Percentiles rank a stretch among this genome's conserved stretches.
Evolutionary conservation across 2,797 vertebrate genomes (phyloP).

Genomic region (Parauchenoglanis punctatus): DNA sequence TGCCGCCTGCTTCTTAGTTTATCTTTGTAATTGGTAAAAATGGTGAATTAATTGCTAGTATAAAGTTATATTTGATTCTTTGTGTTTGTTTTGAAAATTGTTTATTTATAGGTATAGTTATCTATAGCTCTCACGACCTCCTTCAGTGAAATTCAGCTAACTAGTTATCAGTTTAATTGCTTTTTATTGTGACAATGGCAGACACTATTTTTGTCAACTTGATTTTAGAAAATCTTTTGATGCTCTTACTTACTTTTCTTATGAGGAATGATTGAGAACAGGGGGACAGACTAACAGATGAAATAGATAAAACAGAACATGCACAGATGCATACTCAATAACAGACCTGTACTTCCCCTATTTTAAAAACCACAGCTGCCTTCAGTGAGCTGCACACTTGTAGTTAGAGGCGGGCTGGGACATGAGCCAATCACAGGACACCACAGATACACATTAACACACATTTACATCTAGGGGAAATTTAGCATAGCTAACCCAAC

Average conservation of each 20-base stretch:
- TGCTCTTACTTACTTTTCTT: neutral
- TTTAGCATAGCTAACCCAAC: conserved; percentile 8
- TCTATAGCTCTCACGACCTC: neutral
- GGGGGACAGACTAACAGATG: neutral
- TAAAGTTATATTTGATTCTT: neutral
- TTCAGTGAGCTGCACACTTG: neutral
- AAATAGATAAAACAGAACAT: neutral
- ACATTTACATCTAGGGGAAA: neutral
- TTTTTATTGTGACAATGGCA: neutral
- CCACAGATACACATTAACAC: neutral
- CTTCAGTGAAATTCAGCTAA: neutral
- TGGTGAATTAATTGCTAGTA: neutral
- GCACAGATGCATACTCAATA: neutral
- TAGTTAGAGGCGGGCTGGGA: neutral
- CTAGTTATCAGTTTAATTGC: neutral
- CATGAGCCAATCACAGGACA: neutral
- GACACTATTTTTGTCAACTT: neutral
- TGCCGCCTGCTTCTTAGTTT: neutral
- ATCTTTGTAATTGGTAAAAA: neutral
- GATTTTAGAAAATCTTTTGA: neutral
- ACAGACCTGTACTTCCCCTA: conserved; percentile 1
- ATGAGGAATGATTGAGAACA: neutral
- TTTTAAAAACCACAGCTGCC: neutral
- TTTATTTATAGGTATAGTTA: neutral
- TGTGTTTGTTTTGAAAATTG: neutral